Evolutionary conservation across 2,797 vertebrate genomes (phyloP).

Genomic region (Botia almorhae): DNA sequence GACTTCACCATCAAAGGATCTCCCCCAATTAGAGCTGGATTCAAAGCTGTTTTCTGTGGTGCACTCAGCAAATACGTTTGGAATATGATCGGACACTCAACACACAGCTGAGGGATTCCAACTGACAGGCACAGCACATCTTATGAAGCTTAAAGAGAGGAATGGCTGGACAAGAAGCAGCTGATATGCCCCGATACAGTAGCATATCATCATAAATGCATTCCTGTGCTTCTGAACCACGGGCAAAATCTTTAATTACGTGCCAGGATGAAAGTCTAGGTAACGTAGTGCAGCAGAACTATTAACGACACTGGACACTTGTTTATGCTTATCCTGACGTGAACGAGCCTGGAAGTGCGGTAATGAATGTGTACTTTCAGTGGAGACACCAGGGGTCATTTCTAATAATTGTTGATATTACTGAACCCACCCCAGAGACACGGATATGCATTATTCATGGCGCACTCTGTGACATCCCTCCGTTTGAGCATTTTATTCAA

Average conservation of each 20-base stretch:
- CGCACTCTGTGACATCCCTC: conserved; percentile 52
- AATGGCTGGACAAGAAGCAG: conserved; percentile 27
- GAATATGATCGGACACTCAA: conserved; percentile 37
- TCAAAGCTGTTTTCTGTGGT: conserved; percentile 33
- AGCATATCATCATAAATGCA: conserved; percentile 14
- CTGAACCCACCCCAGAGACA: conserved; percentile 61
- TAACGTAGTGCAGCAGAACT: conserved; percentile 19
- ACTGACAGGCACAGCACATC: conserved; percentile 27
- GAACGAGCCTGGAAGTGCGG: conserved; percentile 41
- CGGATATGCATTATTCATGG: conserved; percentile 63
- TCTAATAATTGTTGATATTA: conserved; percentile 67
- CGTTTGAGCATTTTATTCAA: conserved; percentile 54
- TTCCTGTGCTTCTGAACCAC: not conserved
- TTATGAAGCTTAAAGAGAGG: conserved; percentile 27
- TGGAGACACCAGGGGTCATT: conserved; percentile 57
- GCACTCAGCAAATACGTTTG: not conserved
- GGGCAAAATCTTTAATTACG: conserved; percentile 2
- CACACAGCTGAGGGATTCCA: conserved; percentile 39
- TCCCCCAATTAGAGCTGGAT: conserved; percentile 47
- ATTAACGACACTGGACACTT: conserved; percentile 42
- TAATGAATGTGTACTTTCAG: conserved; percentile 62
- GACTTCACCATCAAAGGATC: conserved; percentile 54
- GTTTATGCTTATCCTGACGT: conserved; percentile 21
- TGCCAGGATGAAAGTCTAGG: conserved; percentile 17
- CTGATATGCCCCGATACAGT: conserved; percentile 6